Base-by-base conservation (phyloP, 1,140 invertebrate species). In the Aphidius gifuensis region DNA sequence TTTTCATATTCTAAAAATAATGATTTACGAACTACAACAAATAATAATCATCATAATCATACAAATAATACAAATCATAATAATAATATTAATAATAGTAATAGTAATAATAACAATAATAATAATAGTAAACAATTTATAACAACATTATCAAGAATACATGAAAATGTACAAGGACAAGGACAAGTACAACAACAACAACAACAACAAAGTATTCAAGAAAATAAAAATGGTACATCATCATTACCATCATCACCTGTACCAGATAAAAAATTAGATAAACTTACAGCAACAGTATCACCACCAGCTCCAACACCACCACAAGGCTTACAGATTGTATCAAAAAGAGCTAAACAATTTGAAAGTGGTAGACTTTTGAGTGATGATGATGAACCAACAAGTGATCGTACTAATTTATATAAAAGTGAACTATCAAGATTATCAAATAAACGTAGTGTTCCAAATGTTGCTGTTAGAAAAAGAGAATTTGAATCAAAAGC, bases 391-490 rank as follows among this genome's bases (percentile, higher is more conserved):
- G 85, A 75, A 69, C 82, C 73, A 64, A 78, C 83, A 5, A 83
- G 83, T 45, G 82, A 86, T 66, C 82, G 88, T 47, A 90, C 87
- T 4, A 85, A 85, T 67, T 82, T 89, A 32, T 89, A 90, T 60
- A 84, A 85, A 64, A 90, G 88, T 71, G 90, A 92, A 74, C 76
- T 92, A 59, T 87, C 90, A 5, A 78, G 90, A 42, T 73, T 92
- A 47, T 85, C 85, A 47, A 84, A 85, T 59, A 90, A 90, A 68
- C 82, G 84, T 39, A 86, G 87, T 39, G 87, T 88, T 57, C 88
- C 88, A 5, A 91, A 90, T 71, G 90, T 92, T 2, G 88, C 88
- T 21, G 83, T 89, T 43, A 78, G 90, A 9, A 84, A 88, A 60
- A 84, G 87, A 66, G 90, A 92, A 71, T 92, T 90, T 72, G 91